Conservation (phyloP, 2,888 invertebrate species). For the Tipula unca region DNA sequence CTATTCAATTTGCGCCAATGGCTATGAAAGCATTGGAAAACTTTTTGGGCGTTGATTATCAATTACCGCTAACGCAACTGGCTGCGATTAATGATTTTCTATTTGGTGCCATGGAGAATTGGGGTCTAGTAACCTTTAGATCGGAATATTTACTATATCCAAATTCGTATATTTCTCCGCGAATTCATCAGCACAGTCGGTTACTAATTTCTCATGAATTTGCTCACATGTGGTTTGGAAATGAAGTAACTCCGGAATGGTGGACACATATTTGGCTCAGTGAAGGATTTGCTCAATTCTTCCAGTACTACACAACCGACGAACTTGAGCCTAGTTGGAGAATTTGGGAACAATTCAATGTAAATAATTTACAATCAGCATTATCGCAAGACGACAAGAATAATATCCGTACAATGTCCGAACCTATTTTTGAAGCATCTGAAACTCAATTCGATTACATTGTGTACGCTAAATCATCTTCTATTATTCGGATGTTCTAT, state of each 20-base stretch:
- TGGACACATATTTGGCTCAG: slow-evolving; percentile 59
- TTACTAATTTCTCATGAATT: slow-evolving; percentile 46
- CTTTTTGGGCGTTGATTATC: slow-evolving; percentile 1
- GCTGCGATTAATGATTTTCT: slow-evolving; percentile 51
- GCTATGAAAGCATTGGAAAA: slow-evolving; percentile 20
- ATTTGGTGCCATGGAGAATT: slow-evolving; percentile 49
- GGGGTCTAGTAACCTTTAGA: slow-evolving; percentile 51
- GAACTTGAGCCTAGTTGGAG: slow-evolving; percentile 44
- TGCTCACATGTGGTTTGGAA: slow-evolving; percentile 65
- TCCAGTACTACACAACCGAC: slow-evolving; percentile 53
- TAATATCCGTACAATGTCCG: not conserved
- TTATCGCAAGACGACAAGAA: slow-evolving; percentile 40
- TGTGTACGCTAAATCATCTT: slow-evolving; percentile 36
- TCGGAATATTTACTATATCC: not conserved
- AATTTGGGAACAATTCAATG: slow-evolving; percentile 49
- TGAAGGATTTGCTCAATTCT: slow-evolving; percentile 58
- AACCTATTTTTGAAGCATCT: not conserved
- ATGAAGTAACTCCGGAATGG: slow-evolving; percentile 53
- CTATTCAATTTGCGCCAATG: slow-evolving; percentile 10
- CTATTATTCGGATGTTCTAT: slow-evolving; percentile 51
- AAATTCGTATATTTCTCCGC: not conserved
- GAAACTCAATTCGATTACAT: slow-evolving; percentile 20
- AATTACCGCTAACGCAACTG: slow-evolving; percentile 40
- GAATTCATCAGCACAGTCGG: slow-evolving; percentile 40
- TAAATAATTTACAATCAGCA: slow-evolving; percentile 42